Evolutionary conservation across 2,113 vertebrate species (phyloP).

Genomic region (Cervus canadensis): DNA sequence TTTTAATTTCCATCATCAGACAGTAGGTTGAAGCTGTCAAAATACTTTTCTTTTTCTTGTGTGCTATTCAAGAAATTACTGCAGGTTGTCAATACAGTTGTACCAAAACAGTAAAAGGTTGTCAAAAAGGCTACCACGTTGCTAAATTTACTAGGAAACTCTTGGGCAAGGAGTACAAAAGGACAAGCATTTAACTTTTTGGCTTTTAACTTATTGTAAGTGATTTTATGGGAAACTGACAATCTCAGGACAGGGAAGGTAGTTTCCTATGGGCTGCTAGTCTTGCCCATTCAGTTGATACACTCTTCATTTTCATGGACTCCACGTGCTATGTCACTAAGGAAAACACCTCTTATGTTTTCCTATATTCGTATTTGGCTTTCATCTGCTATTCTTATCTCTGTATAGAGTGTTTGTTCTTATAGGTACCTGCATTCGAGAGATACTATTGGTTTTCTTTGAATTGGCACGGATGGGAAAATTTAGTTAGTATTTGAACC

Average conservation of each 20-base stretch:
- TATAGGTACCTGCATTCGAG: neutral
- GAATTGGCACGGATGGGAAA: neutral
- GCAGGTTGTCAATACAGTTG: neutral
- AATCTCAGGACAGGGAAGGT: neutral
- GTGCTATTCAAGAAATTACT: neutral
- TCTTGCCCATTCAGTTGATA: neutral
- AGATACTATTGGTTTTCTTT: neutral
- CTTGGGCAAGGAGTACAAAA: neutral
- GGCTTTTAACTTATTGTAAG: neutral
- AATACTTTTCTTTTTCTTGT: neutral
- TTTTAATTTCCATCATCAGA: slow-evolving; percentile 25
- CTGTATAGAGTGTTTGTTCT: neutral
- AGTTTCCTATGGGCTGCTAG: neutral
- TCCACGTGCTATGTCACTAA: neutral
- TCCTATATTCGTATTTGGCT: neutral
- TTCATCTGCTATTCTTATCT: neutral
- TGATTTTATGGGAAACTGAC: neutral
- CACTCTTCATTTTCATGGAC: neutral
- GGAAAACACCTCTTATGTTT: neutral
- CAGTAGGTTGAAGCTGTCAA: neutral
- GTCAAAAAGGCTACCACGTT: neutral
- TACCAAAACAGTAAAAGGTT: neutral
- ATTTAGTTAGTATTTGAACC: neutral
- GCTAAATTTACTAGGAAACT: slow-evolving; percentile 4
- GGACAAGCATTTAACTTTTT: slow-evolving; percentile 9